Base-by-base conservation (phyloP, 2,113 vertebrate genomes). In the Penelope pileata region DNA sequence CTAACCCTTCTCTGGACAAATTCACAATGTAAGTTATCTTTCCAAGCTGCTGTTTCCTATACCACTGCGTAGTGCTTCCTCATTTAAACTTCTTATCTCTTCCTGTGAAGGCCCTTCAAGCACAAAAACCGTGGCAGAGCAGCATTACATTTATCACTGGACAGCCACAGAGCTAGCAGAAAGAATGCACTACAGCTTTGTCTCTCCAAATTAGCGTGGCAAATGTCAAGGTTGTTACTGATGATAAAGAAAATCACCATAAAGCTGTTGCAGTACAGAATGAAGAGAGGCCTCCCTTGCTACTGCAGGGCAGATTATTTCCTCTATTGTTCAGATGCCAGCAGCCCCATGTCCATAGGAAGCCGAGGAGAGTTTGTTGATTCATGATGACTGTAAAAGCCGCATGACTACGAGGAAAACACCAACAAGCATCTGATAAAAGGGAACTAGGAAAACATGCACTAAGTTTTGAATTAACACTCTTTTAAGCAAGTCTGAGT, bases 1-100 rank as follows among this genome's bases (percentile, higher is more conserved):
- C 69, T 90, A 94, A 73, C 53, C 32, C 58, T 66, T 78, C 66
- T 88, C 74, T 69, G 62, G 66, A 60, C 83, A 96, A 95, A 86
- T 94, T 91, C 88, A 92, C 80, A 85, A 85, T 38, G 11, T 38
- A 74, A 60, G 12, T 89, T 95, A 95, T 96, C 93, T 78, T 93
- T 79, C 66, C 47, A 76, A 93, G 78, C 78, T 90, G 76, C 82
- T 90, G 92, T 81, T 97, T 96, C 93, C 91, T 80, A 73, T 84
- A 84, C 26, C 11, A 2, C 58, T 2, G 9, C 73, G 74, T 1
- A 84, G 22, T 58, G n/a, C 66, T 96, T 96, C 92, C 94, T 83
- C 80, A 83, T 95, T 77, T 77, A 26, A 93, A 70, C 22, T 82
- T 50, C 85, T 77, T 95, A 95, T 95, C 96, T 90, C 64, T 89